Percentiles rank a stretch among this genome's conserved stretches.
Evolutionary conservation across 2,113 vertebrate species (phyloP).

Genomic region (Calcarius ornatus): DNA sequence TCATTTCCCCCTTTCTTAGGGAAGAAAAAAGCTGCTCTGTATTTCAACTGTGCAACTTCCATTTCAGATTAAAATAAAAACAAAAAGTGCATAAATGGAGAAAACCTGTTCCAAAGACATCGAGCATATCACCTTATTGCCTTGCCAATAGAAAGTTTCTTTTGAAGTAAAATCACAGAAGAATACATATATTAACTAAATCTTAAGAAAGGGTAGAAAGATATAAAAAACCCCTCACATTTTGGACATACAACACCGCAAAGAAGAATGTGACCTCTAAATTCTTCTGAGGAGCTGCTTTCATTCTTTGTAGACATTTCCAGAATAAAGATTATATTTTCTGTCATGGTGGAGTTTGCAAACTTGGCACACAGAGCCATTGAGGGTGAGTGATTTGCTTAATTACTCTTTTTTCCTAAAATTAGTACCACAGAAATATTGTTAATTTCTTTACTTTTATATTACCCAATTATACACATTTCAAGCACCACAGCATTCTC

Average conservation of each 20-base stretch:
- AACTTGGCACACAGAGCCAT: background rate
- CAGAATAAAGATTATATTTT: background rate
- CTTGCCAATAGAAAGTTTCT: background rate
- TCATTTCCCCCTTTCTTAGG: background rate
- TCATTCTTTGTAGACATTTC: background rate
- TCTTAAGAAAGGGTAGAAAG: background rate
- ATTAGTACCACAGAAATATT: background rate
- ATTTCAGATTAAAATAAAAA: slow-evolving; percentile 7
- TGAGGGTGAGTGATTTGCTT: background rate
- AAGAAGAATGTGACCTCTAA: background rate
- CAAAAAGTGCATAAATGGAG: background rate
- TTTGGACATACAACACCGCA: background rate
- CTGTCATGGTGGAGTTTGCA: background rate
- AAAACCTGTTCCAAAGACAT: background rate
- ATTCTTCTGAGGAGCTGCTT: background rate
- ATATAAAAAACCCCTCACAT: background rate
- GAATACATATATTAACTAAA: background rate
- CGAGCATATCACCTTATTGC: background rate
- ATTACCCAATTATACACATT: background rate
- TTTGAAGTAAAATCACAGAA: background rate
- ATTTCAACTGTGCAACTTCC: background rate
- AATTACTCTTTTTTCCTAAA: background rate
- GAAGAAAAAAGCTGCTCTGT: background rate
- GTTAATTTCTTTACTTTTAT: background rate
- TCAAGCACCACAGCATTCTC: background rate